Evolutionary conservation across 2,797 vertebrate species (phyloP), one percentile per base, ranked within the genome.

Genomic region (Phylloscopus collybita): DNA sequence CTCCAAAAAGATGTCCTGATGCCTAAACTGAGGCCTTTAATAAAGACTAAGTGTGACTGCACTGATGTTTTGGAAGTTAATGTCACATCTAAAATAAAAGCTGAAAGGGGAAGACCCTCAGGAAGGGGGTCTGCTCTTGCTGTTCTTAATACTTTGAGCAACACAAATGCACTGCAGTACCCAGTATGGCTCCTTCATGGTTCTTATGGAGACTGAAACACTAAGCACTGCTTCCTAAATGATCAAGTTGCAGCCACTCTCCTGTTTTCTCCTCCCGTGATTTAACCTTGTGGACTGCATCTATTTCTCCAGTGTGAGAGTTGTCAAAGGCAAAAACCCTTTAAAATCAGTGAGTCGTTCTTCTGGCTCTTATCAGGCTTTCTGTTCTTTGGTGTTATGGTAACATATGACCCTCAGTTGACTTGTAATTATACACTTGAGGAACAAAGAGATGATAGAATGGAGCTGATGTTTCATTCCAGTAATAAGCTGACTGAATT

Each of bases 401-500:
- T 83, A 95, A 94, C 3, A 9, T 53, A 34, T 95, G 94, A 95
- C 96, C 93, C 53, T 50, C 0, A 2, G 53, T 36, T 94, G 88
- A 88, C 95, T 90, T 90, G 64, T 94, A 85, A 93, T 96, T 92
- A 71, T 80, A 90, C 71, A 93, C 94, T 95, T 87, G 92, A 81
- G 83, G 66, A 89, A 57, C 80, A 86, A 57, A 84, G 56, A 40
- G 56, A 62, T 70, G 67, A 90, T 59, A 94, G 86, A 69, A 90
- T 2, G 22, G 71, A 93, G 60, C 45, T 53, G 76, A 76, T 93
- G 61, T 83, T 96, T 88, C 88, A 84, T 97, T 95, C 91, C 94
- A 88, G 76, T 88, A 94, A 94, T 50, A 92, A 88, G 45, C 45
- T 90, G 66, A 85, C 83, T 88, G 86, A 88, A 75, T 9, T 92